Conservation (phyloP, 30 jellyfish, hydroid and myxozoan genomes). For the Cassiopea andromeda region DNA sequence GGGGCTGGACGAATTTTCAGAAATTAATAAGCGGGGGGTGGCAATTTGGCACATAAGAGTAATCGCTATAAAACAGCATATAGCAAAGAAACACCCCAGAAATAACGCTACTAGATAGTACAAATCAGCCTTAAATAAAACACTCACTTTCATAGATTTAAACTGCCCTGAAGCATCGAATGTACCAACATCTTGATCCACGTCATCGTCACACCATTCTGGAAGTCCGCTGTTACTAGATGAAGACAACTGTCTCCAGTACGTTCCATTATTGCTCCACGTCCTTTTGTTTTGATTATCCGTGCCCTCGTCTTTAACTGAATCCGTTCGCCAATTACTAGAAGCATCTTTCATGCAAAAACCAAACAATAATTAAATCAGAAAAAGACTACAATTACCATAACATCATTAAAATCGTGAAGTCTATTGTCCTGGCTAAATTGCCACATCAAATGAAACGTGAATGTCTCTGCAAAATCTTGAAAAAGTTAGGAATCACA, state of each 20-base stretch:
- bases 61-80: too few relatives aligned
- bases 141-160: conserved; percentile 62
- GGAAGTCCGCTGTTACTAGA: conserved; percentile 78
- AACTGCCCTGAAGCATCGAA: conserved; percentile 97
- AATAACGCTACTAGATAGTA: background rate
- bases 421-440: too few relatives aligned
- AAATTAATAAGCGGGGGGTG: too few relatives aligned
- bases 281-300: conserved; percentile 49
- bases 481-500: too few relatives aligned
- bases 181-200: conserved; percentile 86
- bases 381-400: background rate
- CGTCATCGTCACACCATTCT: conserved; percentile 96
- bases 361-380: background rate
- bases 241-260: conserved; percentile 48
- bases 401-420: too few relatives aligned
- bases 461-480: too few relatives aligned
- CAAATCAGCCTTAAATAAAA: background rate
- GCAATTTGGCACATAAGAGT: too few relatives aligned
- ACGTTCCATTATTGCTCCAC: conserved; percentile 71
- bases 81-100: background rate
- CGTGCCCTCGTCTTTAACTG: conserved; percentile 49
- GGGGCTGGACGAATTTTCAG: too few relatives aligned
- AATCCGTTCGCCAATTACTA: conserved; percentile 77
- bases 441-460: too few relatives aligned
- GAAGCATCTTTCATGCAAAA: conserved; percentile 54